These are phyloP conservation scores for Microchrysa polita DNA, from an alignment of 2,888 invertebrate species.

Conservation along the genomic window DNA sequence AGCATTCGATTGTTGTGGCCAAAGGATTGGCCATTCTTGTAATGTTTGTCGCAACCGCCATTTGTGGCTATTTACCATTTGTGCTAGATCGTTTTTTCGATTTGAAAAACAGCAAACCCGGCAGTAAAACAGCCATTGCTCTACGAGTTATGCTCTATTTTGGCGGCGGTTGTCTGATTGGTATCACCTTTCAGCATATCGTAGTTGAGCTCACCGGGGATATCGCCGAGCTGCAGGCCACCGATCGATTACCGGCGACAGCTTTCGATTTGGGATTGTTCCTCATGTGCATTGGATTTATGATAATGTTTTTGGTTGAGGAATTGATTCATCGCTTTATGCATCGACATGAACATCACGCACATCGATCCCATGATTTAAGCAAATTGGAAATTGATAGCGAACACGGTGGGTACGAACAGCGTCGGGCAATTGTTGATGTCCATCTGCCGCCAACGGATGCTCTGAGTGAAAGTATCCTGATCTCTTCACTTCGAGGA, in stretches of 20 bases:
- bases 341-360: conserved; percentile 61
- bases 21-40: conserved; percentile 9
- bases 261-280: conserved; percentile 72
- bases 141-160: conserved; percentile 68
- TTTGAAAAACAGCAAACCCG: conserved; percentile 12
- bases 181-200: conserved; percentile 79
- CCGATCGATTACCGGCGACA: conserved; percentile 62
- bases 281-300: conserved; percentile 76
- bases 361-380: background rate
- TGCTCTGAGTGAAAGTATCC: conserved; percentile 59
- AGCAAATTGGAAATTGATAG: background rate
- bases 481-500: conserved; percentile 66
- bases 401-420: background rate
- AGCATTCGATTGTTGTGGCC: background rate
- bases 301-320: conserved; percentile 77
- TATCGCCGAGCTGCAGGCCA: conserved; percentile 67
- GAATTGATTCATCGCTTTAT: conserved; percentile 76
- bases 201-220: conserved; percentile 77
- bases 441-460: conserved; percentile 20
- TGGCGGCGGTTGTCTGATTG: conserved; percentile 79
- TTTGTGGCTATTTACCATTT: conserved; percentile 28
- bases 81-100: conserved; percentile 27
- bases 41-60: background rate
- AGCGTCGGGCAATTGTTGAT: conserved; percentile 5
- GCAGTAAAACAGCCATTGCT: background rate